Percentiles rank a stretch among this genome's conserved stretches.
Conservation (phyloP, 2,888 invertebrate genomes). For the Augiades crinisus region DNA sequence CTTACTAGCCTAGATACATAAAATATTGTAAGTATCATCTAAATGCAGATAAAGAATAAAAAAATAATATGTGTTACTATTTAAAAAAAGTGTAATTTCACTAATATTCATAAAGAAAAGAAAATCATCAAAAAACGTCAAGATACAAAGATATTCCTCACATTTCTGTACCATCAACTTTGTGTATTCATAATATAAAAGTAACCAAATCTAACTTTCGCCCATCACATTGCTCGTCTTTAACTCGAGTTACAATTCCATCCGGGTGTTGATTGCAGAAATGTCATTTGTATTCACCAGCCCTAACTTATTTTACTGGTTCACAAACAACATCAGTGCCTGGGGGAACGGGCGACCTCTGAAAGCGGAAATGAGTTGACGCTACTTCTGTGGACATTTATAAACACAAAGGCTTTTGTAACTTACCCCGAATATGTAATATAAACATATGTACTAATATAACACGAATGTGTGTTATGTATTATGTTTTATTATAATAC, state of each 20-base stretch:
- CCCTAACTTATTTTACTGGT: conserved; percentile 28
- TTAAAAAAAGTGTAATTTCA: too few relatives aligned
- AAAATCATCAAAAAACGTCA: too few relatives aligned
- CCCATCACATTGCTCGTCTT: neutral
- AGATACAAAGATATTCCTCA: too few relatives aligned
- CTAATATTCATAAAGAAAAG: too few relatives aligned
- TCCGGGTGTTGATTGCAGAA: conserved; percentile 27
- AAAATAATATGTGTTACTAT: too few relatives aligned
- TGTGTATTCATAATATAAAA: neutral
- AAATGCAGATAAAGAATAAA: conserved; percentile 5
- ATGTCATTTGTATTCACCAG: conserved; percentile 28
- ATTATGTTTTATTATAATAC: too few relatives aligned
- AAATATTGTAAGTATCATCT: conserved; percentile 5
- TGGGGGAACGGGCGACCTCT: conserved; percentile 17
- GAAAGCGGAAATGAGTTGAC: conserved; percentile 21
- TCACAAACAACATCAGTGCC: conserved; percentile 21
- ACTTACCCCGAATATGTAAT: neutral
- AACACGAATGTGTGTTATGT: too few relatives aligned
- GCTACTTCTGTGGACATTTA: conserved; percentile 5
- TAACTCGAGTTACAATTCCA: conserved; percentile 6
- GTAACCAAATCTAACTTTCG: conserved; percentile 5
- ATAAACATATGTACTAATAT: too few relatives aligned
- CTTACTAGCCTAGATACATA: neutral
- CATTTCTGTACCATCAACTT: too few relatives aligned
- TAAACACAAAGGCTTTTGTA: neutral